Evolutionary conservation across 2,797 vertebrate genomes (phyloP).

Genomic region (Alca torda): DNA sequence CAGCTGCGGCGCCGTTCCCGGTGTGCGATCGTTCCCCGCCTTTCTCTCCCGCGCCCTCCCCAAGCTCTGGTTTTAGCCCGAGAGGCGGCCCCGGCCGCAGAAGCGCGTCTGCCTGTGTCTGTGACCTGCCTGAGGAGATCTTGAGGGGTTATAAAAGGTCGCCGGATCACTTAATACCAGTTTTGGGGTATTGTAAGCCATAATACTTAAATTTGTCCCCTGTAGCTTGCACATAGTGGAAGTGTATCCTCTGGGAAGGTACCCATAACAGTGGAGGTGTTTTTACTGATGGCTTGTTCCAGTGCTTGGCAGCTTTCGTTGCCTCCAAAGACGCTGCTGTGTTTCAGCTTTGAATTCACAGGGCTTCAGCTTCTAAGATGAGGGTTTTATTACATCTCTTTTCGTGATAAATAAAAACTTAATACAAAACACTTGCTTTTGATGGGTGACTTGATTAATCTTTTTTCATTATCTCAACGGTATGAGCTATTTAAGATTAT

Average conservation of each 20-base stretch:
- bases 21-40: fast-evolving
- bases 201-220: not conserved
- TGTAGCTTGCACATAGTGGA: too few species aligned
- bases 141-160: fast-evolving
- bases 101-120: fast-evolving
- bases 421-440: not conserved
- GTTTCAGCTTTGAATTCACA: not conserved
- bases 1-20: too few species aligned
- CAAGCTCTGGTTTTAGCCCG: too few species aligned
- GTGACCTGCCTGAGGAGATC: fast-evolving
- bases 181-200: fast-evolving
- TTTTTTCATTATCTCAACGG: not conserved
- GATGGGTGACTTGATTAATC: not conserved
- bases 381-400: not conserved
- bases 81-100: fast-evolving
- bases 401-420: not conserved
- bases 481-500: not conserved
- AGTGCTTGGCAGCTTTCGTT: fast-evolving
- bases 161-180: fast-evolving
- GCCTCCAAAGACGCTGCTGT: not conserved
- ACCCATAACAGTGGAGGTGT: fast-evolving
- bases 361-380: not conserved
- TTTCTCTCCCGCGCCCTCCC: fast-evolving
- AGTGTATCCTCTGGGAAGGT: not conserved
- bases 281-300: not conserved